Evolutionary conservation across 1,140 invertebrate species (phyloP).

Genomic region (Holcopasites calliopsidis): DNA sequence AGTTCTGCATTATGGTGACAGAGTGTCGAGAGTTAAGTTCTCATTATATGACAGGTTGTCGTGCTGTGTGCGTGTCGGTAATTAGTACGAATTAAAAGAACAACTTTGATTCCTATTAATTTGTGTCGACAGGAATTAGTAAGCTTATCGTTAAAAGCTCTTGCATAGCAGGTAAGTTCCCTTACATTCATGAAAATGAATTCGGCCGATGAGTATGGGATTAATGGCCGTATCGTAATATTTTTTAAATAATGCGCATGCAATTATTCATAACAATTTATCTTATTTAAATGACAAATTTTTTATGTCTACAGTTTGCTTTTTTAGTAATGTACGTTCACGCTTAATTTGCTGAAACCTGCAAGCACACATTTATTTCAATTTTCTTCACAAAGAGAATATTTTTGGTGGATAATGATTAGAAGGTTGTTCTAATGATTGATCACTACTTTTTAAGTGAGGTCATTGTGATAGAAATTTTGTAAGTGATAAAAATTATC

Average conservation of each 20-base stretch:
- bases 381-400: no score
- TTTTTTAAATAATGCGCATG: neutral
- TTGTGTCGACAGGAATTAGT: neutral
- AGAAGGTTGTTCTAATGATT: no score
- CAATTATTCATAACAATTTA: neutral
- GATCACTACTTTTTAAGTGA: no score
- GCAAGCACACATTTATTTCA: no score
- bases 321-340: no score
- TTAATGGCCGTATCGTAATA: neutral
- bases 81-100: constrained; percentile 11
- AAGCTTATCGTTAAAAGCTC: neutral
- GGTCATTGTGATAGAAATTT: no score
- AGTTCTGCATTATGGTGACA: constrained; percentile 19
- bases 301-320: no score
- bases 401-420: no score
- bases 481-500: no score
- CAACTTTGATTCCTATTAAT: neutral
- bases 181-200: neutral
- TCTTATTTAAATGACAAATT: no score
- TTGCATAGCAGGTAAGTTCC: neutral
- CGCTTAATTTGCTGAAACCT: no score
- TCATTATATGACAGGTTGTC: constrained; percentile 34
- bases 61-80: neutral
- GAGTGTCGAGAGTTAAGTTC: constrained; percentile 7
- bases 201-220: neutral